Evolutionary conservation across 2,113 vertebrate species (phyloP), one percentile per base, ranked within the genome.

Genomic region (Entomyzon cyanotis): DNA sequence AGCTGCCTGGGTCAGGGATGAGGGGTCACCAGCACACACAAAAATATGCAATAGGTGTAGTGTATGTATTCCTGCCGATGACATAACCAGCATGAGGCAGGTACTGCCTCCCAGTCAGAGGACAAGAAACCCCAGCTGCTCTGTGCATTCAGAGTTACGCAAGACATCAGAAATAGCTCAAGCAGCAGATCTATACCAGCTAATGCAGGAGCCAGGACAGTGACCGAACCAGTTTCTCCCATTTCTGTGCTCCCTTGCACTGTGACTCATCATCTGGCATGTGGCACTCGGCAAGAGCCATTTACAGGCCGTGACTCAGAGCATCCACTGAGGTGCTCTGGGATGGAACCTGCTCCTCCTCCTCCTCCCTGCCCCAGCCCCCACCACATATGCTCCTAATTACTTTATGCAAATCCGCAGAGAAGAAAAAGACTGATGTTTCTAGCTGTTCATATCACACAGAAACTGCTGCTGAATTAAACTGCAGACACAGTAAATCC

Each of bases 161-260:
- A 37, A 84, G 77, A 27, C 46, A 68, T 20, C 64, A 87, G 39
- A 63, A 93, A 84, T 27, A 93, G 71, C 71, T 84, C 64, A 44
- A 80, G 59, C 49, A 89, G 47, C 80, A 77, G 35, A 78, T 12
- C 47, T 44, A 10, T 11, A 69, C 37, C 44, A 78, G 77, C 53
- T 53, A 84, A 25, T 50, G 37, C 9, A 14, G 81, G 14, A 90
- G 23, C 63, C 2, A 41, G 84, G 77, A 76, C 74, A 78, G 95
- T 46, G 56, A 81, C n/a, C 0, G 0, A 89, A 95, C 74, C 23
- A 87, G 50, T 87, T 91, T 86, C 70, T 94, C 69, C 90, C 67
- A 68, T 73, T 85, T 92, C 85, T 95, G 82, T 70, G 94, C 95
- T 97, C 91, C 91, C 86, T 65, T 93, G 94, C 90, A 91, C 65